These are phyloP conservation scores for Gorilla gorilla DNA, from an alignment of 2,113 vertebrate genomes.

Conservation along the genomic window DNA sequence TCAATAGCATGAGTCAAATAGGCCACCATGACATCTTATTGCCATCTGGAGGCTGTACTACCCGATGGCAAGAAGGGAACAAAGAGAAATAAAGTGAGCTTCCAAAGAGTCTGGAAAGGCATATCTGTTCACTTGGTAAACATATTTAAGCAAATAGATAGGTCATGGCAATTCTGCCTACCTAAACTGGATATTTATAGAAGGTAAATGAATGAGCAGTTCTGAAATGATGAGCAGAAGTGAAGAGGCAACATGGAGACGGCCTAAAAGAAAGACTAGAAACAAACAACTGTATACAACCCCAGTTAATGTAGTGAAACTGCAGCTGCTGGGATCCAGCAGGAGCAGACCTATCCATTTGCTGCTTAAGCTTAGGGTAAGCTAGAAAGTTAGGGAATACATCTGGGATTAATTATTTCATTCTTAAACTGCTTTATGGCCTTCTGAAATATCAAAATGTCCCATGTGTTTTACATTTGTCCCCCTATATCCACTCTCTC, in stretches of 20 bases:
- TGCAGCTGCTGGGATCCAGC: neutral
- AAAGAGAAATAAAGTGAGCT: neutral
- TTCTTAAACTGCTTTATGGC: neutral
- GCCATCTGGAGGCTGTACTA: neutral
- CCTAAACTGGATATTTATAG: neutral
- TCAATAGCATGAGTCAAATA: neutral
- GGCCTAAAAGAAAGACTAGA: neutral
- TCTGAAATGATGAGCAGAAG: neutral
- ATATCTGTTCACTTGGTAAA: neutral
- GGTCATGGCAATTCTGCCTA: neutral
- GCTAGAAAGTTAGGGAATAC: neutral
- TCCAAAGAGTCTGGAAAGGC: neutral
- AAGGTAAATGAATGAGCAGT: neutral
- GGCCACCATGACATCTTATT: neutral
- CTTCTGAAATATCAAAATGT: neutral
- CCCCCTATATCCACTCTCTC: neutral
- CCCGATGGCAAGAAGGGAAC: neutral
- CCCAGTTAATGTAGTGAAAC: neutral
- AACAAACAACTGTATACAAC: neutral
- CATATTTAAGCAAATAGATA: neutral
- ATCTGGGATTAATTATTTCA: neutral
- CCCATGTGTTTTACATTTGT: neutral
- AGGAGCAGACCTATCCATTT: fast-evolving
- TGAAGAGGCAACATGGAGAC: neutral
- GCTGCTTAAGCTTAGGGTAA: neutral